Conservation (phyloP, 2,888 invertebrate species). For the Scaptomyza flava region DNA sequence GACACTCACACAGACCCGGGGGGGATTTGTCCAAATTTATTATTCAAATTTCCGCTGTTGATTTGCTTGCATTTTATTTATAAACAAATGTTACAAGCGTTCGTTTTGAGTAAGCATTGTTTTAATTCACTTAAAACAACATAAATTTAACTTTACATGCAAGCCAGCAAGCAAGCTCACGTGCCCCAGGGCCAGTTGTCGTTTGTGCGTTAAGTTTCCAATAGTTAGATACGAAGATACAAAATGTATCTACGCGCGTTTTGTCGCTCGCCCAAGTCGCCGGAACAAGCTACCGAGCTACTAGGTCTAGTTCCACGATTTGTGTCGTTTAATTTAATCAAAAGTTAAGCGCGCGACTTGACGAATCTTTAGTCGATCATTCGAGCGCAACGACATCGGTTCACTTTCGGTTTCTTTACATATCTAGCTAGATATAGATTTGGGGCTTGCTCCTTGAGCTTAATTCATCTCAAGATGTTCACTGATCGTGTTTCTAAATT, state of each 20-base stretch:
- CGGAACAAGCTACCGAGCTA: conserved; percentile 5
- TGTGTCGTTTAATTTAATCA: conserved; percentile 72
- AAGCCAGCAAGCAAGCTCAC: conserved; percentile 43
- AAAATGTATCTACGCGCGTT: conserved; percentile 50
- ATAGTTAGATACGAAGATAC: conserved; percentile 56
- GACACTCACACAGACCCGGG: background rate
- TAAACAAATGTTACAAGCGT: conserved; percentile 49
- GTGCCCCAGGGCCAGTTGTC: conserved; percentile 61
- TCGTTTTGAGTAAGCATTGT: conserved; percentile 53
- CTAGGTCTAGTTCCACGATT: conserved; percentile 27
- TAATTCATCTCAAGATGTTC: conserved; percentile 54
- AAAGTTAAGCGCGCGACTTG: conserved; percentile 53
- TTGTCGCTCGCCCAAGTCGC: background rate
- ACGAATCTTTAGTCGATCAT: conserved; percentile 69
- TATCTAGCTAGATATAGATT: conserved; percentile 1
- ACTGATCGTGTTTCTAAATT: conserved; percentile 22
- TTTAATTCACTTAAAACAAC: conserved; percentile 79
- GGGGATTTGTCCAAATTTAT: conserved; percentile 59
- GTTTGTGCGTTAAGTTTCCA: conserved; percentile 38
- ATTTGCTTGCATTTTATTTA: conserved; percentile 69
- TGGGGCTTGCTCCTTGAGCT: conserved; percentile 23
- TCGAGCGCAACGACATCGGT: conserved; percentile 61
- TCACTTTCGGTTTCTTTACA: conserved; percentile 39
- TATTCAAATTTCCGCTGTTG: conserved; percentile 69
- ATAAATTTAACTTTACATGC: conserved; percentile 80